Evolutionary conservation across 2,888 invertebrate genomes (phyloP), one percentile per base, ranked within the genome.

Genomic region (Dione juno): DNA sequence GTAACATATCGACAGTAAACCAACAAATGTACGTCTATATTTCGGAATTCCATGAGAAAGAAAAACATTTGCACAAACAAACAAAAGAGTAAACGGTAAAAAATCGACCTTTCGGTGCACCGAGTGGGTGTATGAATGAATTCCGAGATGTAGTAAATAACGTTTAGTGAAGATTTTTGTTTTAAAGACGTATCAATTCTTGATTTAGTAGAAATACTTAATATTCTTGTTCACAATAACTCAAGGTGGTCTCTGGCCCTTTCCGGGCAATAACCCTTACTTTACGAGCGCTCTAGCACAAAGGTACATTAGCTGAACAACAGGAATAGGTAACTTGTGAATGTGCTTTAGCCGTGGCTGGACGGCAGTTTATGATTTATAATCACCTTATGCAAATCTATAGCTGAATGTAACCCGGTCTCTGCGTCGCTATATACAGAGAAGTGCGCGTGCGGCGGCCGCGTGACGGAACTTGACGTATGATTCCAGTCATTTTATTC

Each of bases 361-460:
- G 75, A 79, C 77, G 77, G 80, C 81, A 67, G 52, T 83, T 84
- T 87, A 86, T 91, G 89, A 91, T 89, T 91, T 89, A 91, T 83
- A 88, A 82, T 79, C 82, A 80, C 84, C 83, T 85, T 86, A 88
- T 88, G 88, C 85, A 88, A 88, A 90, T 87, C 84, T 87, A 86
- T 87, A 82, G 82, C 80, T 85, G 77, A 85, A 82, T 79, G 80
- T 78, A 77, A 78, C 79, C 79, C 68, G 72, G 80, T 79, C 81
- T 80, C 80, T 78, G 80, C 80, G 79, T 76, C 72, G 72, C 69
- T 66, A 54, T 21, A 61, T 66, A 59, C 43, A 50, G 41, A 67
- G 41, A 66, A 74, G 77, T 74, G 78, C 79, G 76, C 71, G 73
- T 76, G 78, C 77, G 71, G 57, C 75, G 74, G 74, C 71, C 71